These are phyloP conservation scores for Dipus sagitta DNA, from an alignment of 2,797 vertebrate species.

Conservation along the genomic window DNA sequence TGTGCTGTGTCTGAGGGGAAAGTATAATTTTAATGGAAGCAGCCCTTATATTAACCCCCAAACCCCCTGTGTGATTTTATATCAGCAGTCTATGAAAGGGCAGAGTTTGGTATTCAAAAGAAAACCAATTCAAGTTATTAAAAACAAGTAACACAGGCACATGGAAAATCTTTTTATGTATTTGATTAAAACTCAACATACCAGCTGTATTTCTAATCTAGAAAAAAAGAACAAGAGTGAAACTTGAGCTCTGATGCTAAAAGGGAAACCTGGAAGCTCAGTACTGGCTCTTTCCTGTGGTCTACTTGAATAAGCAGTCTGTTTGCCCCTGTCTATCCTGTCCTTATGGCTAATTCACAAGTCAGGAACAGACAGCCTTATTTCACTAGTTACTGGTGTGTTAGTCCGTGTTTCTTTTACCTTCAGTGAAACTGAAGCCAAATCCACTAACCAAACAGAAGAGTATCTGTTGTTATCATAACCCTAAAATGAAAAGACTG, in stretches of 20 bases:
- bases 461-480: neutral
- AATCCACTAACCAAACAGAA: neutral
- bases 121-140: conserved; percentile 74
- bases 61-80: conserved; percentile 52
- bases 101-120: conserved; percentile 34
- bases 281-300: neutral
- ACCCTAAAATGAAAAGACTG: neutral
- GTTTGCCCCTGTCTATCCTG: neutral
- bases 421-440: conserved; percentile 39
- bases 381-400: neutral
- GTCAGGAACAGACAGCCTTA: neutral
- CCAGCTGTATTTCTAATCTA: conserved; percentile 65
- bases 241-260: conserved; percentile 2
- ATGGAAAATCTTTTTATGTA: conserved; percentile 70
- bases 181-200: conserved; percentile 73
- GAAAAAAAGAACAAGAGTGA: neutral
- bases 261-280: neutral
- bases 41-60: conserved; percentile 42
- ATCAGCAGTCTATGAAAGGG: conserved; percentile 40
- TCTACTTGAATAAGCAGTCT: neutral
- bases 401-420: neutral
- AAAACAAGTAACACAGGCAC: conserved; percentile 50
- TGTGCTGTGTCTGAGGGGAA: conserved; percentile 71
- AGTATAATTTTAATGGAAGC: conserved; percentile 31
- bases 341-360: neutral